These are phyloP conservation scores for Cataglyphis hispanica DNA, from an alignment of 1,140 invertebrate species.

Conservation along the genomic window DNA sequence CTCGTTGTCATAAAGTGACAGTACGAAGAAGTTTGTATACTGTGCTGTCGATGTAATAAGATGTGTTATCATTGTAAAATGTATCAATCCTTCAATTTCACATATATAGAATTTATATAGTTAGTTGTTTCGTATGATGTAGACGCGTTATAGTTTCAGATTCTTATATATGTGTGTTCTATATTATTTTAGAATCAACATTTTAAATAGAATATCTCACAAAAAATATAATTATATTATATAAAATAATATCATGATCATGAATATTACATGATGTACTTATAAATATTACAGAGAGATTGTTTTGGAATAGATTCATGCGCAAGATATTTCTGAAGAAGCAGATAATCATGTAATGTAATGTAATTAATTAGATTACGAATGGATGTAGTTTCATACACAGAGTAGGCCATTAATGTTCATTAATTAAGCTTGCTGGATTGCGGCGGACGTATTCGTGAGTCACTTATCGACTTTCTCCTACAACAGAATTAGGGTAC, in stretches of 20 bases:
- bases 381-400: background rate
- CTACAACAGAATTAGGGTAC: conserved; percentile 54
- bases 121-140: background rate
- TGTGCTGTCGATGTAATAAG: background rate
- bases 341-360: background rate
- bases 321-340: background rate
- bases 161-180: too few relatives aligned
- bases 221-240: background rate
- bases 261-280: background rate
- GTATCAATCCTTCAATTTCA: background rate
- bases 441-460: conserved; percentile 63
- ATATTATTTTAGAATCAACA: too few relatives aligned
- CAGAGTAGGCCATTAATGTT: background rate
- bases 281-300: background rate
- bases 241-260: background rate
- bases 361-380: conserved; percentile 16
- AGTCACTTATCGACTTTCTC: conserved; percentile 81
- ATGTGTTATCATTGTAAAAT: background rate
- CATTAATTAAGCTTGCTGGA: conserved; percentile 46
- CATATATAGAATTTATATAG: background rate
- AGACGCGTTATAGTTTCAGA: too few relatives aligned
- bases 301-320: background rate
- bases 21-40: background rate
- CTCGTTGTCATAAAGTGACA: background rate
- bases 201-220: background rate